Base-by-base conservation (phyloP, 1,140 invertebrate genomes). In the Chironomus tepperi region DNA sequence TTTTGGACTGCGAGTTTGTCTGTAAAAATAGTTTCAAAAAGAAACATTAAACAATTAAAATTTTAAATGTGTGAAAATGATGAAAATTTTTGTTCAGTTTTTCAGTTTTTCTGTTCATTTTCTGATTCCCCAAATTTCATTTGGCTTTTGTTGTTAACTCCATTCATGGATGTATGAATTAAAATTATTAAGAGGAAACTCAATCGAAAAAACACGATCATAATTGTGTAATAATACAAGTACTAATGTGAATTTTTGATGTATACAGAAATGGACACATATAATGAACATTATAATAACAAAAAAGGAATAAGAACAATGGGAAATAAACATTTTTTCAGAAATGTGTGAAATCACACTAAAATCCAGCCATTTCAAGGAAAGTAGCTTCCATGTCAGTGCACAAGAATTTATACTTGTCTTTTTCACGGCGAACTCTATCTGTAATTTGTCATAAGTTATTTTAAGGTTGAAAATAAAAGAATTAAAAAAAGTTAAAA, bases 1-100 rank as follows among this genome's bases (percentile, higher is more conserved):
- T 96, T 96, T 88, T 97, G 93, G 86, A 90, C 88, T 86, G 95
- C 91, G 81, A 97, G 88, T 82, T 93, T 91, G 87, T 96, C 95
- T 97, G 90, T 78, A 90, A 89, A 83, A 81, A 84, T 81, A 70
- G 16, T 70, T 70, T 70, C 18, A 10, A 21, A 18, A 70, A 70
- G 19, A 18, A 70, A 70, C 65, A 70, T 19, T 70, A 70, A 70
- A 70, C 16, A 70, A 10, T 18, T 70, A 9, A 21, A 70, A 70
- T 9, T 18, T 34, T 57, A 70, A 70, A 70, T 18, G 64, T 70
- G 9, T 70, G 16, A n/a, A 70, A 18, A 18, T 10, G n/a, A 70
- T 70, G 15, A 2, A 18, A 16, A 21, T 70, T 70, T 16, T 70
- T 18, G 19, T 16, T 70, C 19, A 18, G n/a, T 70, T 19, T 70